A percentile compares a stretch with the other conserved stretches of the same genome.
Conservation (phyloP, 2,113 vertebrate species). For the Nesoenas mayeri region DNA sequence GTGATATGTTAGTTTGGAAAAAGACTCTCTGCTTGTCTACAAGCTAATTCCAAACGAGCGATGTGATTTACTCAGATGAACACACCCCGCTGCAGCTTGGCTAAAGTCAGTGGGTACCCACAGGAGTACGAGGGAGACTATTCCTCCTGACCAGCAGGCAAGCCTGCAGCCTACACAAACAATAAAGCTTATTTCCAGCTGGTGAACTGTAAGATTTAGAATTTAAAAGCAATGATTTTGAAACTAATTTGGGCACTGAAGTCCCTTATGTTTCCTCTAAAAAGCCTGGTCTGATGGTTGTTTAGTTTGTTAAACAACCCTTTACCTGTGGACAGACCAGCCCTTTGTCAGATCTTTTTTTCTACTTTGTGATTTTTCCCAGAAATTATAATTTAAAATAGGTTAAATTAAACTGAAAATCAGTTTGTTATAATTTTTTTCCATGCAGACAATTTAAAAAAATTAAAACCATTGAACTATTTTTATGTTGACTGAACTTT, state of each 20-base stretch:
- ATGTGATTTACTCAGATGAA: neutral
- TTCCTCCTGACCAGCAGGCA: neutral
- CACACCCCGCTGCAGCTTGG: neutral
- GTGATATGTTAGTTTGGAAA: neutral
- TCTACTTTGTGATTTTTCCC: neutral
- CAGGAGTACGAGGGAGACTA: neutral
- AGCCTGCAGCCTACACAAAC: neutral
- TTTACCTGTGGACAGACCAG: neutral
- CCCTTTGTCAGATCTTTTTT: neutral
- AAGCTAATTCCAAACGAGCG: neutral
- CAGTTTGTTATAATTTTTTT: neutral
- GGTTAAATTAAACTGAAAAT: neutral
- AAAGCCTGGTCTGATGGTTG: neutral
- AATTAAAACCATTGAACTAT: neutral
- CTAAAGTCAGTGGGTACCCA: neutral
- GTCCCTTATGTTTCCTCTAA: neutral
- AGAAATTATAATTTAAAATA: neutral
- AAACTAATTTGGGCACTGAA: neutral
- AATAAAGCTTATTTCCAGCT: neutral
- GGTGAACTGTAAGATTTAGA: neutral
- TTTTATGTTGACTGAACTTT: neutral
- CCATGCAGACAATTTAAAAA: neutral
- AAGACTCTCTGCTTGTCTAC: neutral
- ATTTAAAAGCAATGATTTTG: neutral
- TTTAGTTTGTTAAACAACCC: neutral